Evolutionary conservation across 2,113 vertebrate species (phyloP).

Genomic region (Otus sunia): DNA sequence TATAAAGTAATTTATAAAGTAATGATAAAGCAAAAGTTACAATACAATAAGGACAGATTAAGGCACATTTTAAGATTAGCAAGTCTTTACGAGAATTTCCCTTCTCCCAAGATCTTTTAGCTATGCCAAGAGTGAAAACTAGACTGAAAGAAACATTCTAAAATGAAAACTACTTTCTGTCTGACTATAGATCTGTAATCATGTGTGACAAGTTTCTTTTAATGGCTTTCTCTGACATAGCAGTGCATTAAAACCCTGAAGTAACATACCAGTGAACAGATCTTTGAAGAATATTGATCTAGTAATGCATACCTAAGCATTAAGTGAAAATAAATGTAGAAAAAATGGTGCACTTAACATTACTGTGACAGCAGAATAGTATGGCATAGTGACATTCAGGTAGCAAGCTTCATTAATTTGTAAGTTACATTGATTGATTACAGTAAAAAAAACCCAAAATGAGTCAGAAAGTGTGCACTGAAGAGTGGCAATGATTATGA

Average conservation of each 20-base stretch:
- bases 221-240: neutral
- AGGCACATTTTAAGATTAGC: neutral
- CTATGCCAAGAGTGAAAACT: neutral
- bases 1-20: neutral
- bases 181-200: neutral
- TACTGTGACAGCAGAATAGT: neutral
- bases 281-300: neutral
- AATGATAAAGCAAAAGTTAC: neutral
- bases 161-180: neutral
- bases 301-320: neutral
- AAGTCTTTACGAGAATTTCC: neutral
- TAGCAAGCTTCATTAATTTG: neutral
- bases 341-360: neutral
- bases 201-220: neutral
- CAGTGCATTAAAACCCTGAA: neutral
- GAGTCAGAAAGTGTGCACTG: constrained; percentile 39
- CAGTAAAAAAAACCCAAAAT: constrained; percentile 20
- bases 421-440: constrained; percentile 51
- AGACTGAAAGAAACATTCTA: neutral
- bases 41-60: neutral
- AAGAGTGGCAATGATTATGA: constrained; percentile 49
- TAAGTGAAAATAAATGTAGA: neutral
- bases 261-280: neutral
- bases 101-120: neutral
- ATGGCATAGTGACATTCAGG: neutral